Evolutionary conservation across 2,797 vertebrate genomes (phyloP).

Genomic region (Rhinichthys osculus): DNA sequence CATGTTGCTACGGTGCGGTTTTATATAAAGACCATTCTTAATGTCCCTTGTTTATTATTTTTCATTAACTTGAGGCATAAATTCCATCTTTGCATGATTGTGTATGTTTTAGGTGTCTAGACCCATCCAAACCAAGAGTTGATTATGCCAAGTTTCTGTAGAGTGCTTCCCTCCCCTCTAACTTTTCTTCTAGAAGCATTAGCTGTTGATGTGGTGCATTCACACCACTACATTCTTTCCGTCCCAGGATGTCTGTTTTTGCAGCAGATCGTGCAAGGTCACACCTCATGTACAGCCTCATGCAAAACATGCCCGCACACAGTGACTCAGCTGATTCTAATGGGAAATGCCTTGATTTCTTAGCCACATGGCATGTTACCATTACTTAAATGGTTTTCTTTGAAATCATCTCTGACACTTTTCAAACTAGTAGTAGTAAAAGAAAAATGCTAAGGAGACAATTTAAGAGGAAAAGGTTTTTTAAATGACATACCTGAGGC

Average conservation of each 20-base stretch:
- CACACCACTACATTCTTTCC: neutral
- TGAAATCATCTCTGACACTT: neutral
- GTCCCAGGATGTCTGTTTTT: neutral
- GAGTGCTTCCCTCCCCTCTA: neutral
- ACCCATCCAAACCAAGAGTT: constrained; percentile 6
- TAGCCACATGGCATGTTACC: neutral
- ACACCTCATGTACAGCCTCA: constrained; percentile 9
- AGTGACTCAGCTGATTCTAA: neutral
- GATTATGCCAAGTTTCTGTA: constrained; percentile 21
- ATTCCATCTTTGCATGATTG: constrained; percentile 15
- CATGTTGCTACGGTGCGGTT: neutral
- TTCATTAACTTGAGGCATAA: constrained; percentile 29
- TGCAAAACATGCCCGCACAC: constrained; percentile 19
- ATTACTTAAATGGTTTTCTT: neutral
- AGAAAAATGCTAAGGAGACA: neutral
- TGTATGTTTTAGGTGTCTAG: constrained; percentile 23
- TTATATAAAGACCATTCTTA: neutral
- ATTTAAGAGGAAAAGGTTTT: neutral
- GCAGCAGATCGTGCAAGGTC: neutral
- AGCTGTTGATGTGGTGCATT: constrained; percentile 5
- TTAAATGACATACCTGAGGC: constrained; percentile 1
- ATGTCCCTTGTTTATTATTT: constrained; percentile 24
- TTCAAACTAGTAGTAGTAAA: neutral
- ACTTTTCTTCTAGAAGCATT: constrained; percentile 25
- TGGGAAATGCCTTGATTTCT: constrained; percentile 21